These are phyloP conservation scores for Caenorhabditis latens DNA, from an alignment of 1,140 invertebrate species.

Conservation along the genomic window DNA sequence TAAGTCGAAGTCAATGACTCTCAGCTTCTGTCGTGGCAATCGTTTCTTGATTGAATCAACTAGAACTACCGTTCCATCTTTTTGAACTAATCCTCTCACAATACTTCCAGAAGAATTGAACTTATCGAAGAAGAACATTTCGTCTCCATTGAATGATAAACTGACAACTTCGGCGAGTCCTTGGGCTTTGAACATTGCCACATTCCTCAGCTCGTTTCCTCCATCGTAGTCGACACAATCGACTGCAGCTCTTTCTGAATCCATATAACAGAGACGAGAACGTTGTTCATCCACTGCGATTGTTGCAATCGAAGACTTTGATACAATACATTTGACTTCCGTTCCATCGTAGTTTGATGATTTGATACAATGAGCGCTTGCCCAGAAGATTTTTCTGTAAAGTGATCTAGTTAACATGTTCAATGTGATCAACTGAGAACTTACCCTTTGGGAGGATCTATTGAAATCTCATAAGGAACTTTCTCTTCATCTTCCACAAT, in stretches of 20 bases:
- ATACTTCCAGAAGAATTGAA: conserved; percentile 41
- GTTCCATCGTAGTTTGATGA: conserved; percentile 24
- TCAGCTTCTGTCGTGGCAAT: background rate
- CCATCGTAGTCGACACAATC: conserved; percentile 62
- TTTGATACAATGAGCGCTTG: conserved; percentile 28
- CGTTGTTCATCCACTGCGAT: conserved; percentile 10
- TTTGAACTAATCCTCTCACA: conserved; percentile 23
- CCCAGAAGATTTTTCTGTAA: conserved; percentile 41
- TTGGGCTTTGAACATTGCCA: conserved; percentile 52
- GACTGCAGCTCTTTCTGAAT: conserved; percentile 39
- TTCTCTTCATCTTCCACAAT: conserved; percentile 51
- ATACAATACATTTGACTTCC: conserved; percentile 26
- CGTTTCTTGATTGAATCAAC: background rate
- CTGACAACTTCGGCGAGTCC: background rate
- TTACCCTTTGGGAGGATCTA: conserved; percentile 15
- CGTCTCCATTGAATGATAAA: background rate
- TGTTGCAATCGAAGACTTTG: background rate
- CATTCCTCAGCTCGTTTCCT: conserved; percentile 62
- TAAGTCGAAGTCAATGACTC: conserved; percentile 27
- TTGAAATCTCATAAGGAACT: conserved; percentile 28
- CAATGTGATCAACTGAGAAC: background rate
- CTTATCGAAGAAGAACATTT: conserved; percentile 52
- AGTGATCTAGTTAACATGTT: background rate
- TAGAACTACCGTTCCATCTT: conserved; percentile 20
- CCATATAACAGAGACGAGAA: conserved; percentile 35